Percentiles rank a stretch among this genome's conserved stretches.
phyloP scores from a whole-genome alignment of 2,888 invertebrate species.

The Trypoxylon attenuatum region DNA sequence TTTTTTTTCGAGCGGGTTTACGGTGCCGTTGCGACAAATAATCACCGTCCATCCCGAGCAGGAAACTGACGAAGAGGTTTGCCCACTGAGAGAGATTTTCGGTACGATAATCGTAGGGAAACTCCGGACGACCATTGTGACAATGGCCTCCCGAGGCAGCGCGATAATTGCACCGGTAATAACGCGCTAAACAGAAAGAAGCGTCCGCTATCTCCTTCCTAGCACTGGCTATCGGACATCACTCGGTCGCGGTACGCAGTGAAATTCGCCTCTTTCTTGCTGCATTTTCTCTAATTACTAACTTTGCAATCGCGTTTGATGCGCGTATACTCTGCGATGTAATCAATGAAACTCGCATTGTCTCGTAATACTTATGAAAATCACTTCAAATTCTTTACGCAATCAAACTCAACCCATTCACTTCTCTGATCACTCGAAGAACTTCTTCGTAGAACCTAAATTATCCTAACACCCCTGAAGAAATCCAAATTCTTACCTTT shows the following conservation, averaged over 20 bases:
- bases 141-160: conserved; percentile 60
- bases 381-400: too few species aligned
- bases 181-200: conserved; percentile 48
- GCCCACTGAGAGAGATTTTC: conserved; percentile 49
- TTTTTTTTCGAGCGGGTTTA: conserved; percentile 27
- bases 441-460: too few species aligned
- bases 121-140: conserved; percentile 62
- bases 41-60: conserved; percentile 49
- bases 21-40: conserved; percentile 47
- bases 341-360: too few species aligned
- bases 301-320: too few species aligned
- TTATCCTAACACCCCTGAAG: too few species aligned
- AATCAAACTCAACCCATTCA: too few species aligned
- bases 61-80: conserved; percentile 53
- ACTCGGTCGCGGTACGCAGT: conserved; percentile 31
- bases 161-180: conserved; percentile 59
- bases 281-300: not conserved
- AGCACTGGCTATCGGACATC: conserved; percentile 23
- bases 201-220: conserved; percentile 30
- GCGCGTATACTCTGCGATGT: too few species aligned
- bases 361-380: too few species aligned
- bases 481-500: conserved; percentile 12
- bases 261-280: conserved; percentile 23
- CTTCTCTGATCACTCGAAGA: too few species aligned
- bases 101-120: conserved; percentile 59